Evolutionary conservation across 2,797 vertebrate species (phyloP), one percentile per base, ranked within the genome.

Genomic region (Eospalax fontanierii): DNA sequence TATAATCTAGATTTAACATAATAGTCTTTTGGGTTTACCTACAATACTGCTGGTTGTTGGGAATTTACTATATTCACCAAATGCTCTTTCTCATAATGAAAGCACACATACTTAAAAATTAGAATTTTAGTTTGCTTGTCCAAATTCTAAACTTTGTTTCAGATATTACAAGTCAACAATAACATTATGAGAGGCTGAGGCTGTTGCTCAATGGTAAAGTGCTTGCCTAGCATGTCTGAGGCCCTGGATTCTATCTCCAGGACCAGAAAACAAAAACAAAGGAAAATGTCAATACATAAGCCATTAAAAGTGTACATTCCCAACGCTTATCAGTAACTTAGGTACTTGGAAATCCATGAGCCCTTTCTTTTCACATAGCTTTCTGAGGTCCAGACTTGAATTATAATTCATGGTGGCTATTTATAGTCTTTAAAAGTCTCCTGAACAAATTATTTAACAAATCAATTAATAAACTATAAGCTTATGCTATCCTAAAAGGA

Each of bases 11-110:
- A 28, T 88, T 95, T 91, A 94, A 87, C 6, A 50, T 43, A 80
- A 80, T 66, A 90, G 89, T 95, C 92, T 84, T 95, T 82, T 63
- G 59, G 79, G 63, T 71, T 96, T 91, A 92, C 46, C 63, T 78
- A 94, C 94, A 94, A 81, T 46, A 86, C 74, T 75, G 5, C 38
- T 85, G 22, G 66, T 76, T 92, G 46, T 35, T 88, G 38, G 59
- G 21, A 92, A 96, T 70, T 89, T 86, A 85, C 38, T 95, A 82
- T 68, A 81, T 33, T 91, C 66, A 93, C 78, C 5, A 59, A 57
- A 65, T 80, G 50, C 82, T 89, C 71, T 76, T 57, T 87, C 14
- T 93, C 43, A 82, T 76, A 75, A 71, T 73, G 33, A 94, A 89
- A 95, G 21, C 65, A 96, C 46, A 92, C 19, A 84, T 66, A 74